A percentile compares a stretch with the other conserved stretches of the same genome.
phyloP scores from a whole-genome alignment of 2,113 vertebrate genomes.

The Tricholaema leucomelas region DNA sequence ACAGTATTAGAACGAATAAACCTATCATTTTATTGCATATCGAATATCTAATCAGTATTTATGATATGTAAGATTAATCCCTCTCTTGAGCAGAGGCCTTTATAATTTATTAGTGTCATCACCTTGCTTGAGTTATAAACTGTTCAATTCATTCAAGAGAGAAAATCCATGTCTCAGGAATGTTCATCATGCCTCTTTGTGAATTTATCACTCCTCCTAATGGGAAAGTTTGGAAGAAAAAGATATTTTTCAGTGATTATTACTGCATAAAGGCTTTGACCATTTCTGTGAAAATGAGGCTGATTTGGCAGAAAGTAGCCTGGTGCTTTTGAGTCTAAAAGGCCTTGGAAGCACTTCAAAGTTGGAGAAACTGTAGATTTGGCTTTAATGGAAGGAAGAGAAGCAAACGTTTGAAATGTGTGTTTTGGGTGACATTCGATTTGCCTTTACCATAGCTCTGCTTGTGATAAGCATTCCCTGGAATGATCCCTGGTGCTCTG shows the following conservation, averaged over 20 bases:
- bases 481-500: not conserved
- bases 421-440: not conserved
- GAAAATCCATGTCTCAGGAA: not conserved
- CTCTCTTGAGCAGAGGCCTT: not conserved
- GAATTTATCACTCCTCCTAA: not conserved
- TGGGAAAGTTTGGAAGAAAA: not conserved
- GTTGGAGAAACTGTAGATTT: not conserved
- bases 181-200: not conserved
- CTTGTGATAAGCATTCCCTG: not conserved
- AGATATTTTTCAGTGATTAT: not conserved
- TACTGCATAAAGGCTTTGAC: not conserved
- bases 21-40: not conserved
- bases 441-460: not conserved
- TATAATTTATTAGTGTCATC: slow-evolving; percentile 30
- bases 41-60: slow-evolving; percentile 24
- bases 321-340: not conserved
- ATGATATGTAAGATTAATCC: not conserved
- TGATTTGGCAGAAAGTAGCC: not conserved
- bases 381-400: not conserved
- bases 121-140: slow-evolving; percentile 17
- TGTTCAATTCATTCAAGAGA: not conserved
- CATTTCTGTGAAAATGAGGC: not conserved
- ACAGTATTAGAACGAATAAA: not conserved
- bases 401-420: not conserved
- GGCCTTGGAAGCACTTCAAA: not conserved